A percentile compares a stretch with the other conserved stretches of the same genome.
Evolutionary conservation across 2,797 vertebrate genomes (phyloP).

Genomic region (Spatula clypeata): DNA sequence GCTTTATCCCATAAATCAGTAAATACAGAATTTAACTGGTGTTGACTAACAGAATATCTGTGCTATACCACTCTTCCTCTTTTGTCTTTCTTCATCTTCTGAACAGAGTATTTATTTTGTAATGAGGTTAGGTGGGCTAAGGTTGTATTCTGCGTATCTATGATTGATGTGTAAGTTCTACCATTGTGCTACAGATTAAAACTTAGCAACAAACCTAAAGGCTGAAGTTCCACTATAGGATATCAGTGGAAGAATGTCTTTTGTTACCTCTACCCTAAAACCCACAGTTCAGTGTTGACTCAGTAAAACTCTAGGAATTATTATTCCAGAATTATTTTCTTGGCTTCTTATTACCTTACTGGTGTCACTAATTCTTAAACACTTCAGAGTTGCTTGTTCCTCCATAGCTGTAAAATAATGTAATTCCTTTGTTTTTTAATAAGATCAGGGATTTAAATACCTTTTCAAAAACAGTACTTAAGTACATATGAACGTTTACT

Average conservation of each 20-base stretch:
- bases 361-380: background rate
- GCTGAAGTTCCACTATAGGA: background rate
- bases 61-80: background rate
- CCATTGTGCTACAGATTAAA: background rate
- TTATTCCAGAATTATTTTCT: background rate
- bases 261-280: background rate
- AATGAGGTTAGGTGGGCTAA: background rate
- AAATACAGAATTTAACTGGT: background rate
- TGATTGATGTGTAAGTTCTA: background rate
- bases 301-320: background rate
- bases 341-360: background rate
- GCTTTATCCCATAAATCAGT: background rate
- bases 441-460: background rate
- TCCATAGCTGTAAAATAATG: background rate
- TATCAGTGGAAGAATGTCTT: background rate
- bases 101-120: background rate
- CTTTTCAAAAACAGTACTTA: background rate
- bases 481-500: background rate
- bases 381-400: background rate
- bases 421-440: background rate
- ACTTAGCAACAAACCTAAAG: background rate
- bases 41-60: background rate
- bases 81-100: background rate
- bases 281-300: background rate
- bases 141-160: fast-evolving